phyloP scores from a whole-genome alignment of 30 jellyfish, hydroid and myxozoan genomes.

The Clytia hemisphaerica region DNA sequence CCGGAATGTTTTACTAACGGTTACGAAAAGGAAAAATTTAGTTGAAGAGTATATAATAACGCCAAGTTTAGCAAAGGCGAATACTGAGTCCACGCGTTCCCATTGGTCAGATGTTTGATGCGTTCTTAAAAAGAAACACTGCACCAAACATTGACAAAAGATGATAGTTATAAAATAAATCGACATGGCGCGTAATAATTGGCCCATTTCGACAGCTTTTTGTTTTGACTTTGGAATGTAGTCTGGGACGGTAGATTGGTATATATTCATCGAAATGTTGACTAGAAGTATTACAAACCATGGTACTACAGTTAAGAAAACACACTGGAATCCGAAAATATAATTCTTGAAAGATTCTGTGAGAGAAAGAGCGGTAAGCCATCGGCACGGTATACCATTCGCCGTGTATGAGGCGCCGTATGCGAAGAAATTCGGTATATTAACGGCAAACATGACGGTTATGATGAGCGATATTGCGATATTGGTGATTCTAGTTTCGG shows the following conservation, averaged over 20 bases:
- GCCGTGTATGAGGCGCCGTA: background rate
- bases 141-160: slow-evolving; percentile 6
- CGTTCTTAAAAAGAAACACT: background rate
- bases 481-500: slow-evolving; percentile 1
- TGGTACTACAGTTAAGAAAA: slow-evolving; percentile 6
- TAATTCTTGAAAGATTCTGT: background rate
- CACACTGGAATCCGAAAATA: slow-evolving; percentile 1
- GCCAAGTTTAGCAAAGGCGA: slow-evolving; percentile 14
- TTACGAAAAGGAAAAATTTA: background rate
- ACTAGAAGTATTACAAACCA: background rate
- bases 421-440: background rate
- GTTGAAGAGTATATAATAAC: slow-evolving; percentile 1
- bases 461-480: background rate
- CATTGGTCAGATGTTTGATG: background rate
- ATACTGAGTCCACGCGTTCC: background rate
- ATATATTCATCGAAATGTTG: background rate
- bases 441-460: background rate
- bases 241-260: background rate
- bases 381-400: background rate
- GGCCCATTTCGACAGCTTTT: slow-evolving; percentile 4
- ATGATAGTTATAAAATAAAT: background rate
- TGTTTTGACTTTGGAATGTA: background rate
- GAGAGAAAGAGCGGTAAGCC: background rate
- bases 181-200: background rate
- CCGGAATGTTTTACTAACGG: background rate